Percentiles rank a stretch among this genome's conserved stretches.
These are phyloP conservation scores for Origma solitaria DNA, from an alignment of 2,113 vertebrate genomes.

Conservation along the genomic window DNA sequence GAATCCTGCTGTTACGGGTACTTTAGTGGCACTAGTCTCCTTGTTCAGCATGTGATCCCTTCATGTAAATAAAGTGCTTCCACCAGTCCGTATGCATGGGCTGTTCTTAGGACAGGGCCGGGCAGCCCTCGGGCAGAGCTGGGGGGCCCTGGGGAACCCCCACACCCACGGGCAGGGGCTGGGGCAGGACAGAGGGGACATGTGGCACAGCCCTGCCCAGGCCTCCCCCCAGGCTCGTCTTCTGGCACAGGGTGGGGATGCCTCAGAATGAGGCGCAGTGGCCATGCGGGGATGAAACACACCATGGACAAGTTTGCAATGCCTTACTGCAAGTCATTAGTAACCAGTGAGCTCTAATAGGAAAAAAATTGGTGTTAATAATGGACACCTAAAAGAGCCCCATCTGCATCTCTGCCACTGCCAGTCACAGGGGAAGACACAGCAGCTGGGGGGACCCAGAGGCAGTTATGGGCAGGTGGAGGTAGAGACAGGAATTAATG, in stretches of 20 bases:
- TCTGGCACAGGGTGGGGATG: not conserved
- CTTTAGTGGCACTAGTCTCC: conserved; percentile 46
- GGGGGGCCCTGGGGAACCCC: not conserved
- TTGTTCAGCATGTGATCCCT: conserved; percentile 63
- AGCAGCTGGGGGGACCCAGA: not conserved
- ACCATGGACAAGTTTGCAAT: not conserved
- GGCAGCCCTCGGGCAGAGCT: not conserved
- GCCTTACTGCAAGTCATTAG: not conserved
- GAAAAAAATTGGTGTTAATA: not conserved
- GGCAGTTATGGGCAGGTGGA: not conserved
- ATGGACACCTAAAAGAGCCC: not conserved
- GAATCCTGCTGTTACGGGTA: conserved; percentile 78
- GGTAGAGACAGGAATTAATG: not conserved
- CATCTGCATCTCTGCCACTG: not conserved
- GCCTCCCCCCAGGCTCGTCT: not conserved
- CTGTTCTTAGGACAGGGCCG: conserved; percentile 1
- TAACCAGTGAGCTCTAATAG: not conserved
- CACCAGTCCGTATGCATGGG: conserved; percentile 15
- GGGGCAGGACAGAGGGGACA: not conserved
- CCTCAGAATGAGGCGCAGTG: accelerated
- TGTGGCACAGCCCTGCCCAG: not conserved
- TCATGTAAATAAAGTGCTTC: conserved; percentile 68
- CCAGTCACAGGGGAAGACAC: not conserved
- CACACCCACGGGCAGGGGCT: accelerated
- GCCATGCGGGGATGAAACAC: accelerated